phyloP scores from a whole-genome alignment of 2,888 invertebrate species.

The Trachelus tabidus region DNA sequence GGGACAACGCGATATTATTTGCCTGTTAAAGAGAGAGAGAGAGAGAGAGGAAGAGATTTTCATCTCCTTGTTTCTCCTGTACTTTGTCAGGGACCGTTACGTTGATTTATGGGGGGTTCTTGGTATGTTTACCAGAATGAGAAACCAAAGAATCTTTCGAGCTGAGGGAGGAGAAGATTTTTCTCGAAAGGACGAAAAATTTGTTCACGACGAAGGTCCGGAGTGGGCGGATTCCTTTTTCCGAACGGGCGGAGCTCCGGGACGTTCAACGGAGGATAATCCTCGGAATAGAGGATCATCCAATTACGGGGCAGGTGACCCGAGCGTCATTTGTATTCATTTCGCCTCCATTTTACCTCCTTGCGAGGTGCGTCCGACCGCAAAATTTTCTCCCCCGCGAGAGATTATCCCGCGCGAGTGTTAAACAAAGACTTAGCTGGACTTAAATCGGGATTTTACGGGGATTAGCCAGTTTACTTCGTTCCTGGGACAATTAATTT shows the following conservation, averaged over 20 bases:
- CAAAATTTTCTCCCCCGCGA: conserved; percentile 29
- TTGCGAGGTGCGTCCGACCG: conserved; percentile 16
- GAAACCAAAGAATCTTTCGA: not conserved
- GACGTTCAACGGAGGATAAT: conserved; percentile 52
- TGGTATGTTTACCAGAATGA: not conserved
- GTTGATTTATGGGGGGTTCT: conserved; percentile 40
- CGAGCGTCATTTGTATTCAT: conserved; percentile 58
- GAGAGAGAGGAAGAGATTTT: conserved; percentile 8
- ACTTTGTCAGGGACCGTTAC: conserved; percentile 24
- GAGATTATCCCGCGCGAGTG: conserved; percentile 45
- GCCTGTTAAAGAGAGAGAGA: conserved; percentile 36
- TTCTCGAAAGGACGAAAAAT: conserved; percentile 26
- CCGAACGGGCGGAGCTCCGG: conserved; percentile 23
- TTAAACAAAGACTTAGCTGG: conserved; percentile 52
- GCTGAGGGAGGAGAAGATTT: not conserved
- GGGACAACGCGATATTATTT: conserved; percentile 51
- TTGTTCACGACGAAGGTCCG: conserved; percentile 12
- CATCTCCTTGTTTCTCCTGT: conserved; percentile 7
- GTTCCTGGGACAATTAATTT: conserved; percentile 39
- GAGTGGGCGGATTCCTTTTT: conserved; percentile 37
- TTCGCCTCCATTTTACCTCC: conserved; percentile 36
- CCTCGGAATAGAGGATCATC: conserved; percentile 55
- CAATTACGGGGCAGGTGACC: conserved; percentile 59
- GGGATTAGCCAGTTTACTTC: conserved; percentile 31
- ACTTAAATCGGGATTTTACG: conserved; percentile 35